These are phyloP conservation scores for Elachura formosa DNA, from an alignment of 2,113 vertebrate species.

Conservation along the genomic window DNA sequence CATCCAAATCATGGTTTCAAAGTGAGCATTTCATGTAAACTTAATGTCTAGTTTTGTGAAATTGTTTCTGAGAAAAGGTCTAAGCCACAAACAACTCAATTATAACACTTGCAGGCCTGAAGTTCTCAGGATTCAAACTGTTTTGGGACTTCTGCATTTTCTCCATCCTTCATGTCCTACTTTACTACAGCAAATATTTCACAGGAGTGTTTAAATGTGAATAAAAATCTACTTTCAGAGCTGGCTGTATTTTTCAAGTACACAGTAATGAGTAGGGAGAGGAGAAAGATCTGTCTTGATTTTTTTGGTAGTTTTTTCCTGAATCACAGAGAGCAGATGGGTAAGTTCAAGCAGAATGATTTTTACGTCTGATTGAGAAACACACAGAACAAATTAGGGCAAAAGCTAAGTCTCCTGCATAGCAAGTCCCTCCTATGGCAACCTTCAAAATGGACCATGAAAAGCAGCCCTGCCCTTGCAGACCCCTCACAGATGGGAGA, in stretches of 20 bases:
- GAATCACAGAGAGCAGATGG: constrained; percentile 7
- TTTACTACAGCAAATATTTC: not conserved
- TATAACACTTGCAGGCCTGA: not conserved
- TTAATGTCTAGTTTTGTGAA: not conserved
- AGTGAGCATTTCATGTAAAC: not conserved
- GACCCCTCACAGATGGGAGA: not conserved
- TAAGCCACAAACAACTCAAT: not conserved
- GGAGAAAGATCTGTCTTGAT: not conserved
- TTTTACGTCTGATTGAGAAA: constrained; percentile 30
- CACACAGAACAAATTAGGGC: not conserved
- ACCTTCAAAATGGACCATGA: not conserved
- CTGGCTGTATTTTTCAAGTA: not conserved
- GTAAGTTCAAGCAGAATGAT: constrained; percentile 13
- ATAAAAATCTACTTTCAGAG: not conserved
- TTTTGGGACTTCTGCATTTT: not conserved
- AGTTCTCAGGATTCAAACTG: not conserved
- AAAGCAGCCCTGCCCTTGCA: not conserved
- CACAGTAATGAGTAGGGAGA: not conserved
- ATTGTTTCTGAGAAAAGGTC: not conserved
- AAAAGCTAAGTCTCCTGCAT: not conserved
- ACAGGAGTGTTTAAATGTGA: not conserved
- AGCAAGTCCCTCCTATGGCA: not conserved
- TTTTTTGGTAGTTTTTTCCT: not conserved
- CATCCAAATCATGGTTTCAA: not conserved
- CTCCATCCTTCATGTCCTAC: not conserved